Percentiles rank a stretch among this genome's conserved stretches.
phyloP scores from a whole-genome alignment of 2,797 vertebrate species.

The Micropoecilia bifurca region DNA sequence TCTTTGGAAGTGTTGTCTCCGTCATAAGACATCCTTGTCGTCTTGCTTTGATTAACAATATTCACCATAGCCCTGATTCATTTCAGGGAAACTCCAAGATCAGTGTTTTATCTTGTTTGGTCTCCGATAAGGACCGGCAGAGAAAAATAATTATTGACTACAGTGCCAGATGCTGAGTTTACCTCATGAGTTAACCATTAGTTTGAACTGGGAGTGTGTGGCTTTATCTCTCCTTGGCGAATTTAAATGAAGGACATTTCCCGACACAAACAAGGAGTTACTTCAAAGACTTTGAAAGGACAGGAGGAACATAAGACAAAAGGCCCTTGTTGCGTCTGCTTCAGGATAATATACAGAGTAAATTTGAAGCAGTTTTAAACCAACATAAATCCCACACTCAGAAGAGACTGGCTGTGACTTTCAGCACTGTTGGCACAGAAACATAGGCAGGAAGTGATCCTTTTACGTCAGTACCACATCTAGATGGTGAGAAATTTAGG shows the following conservation, averaged over 20 bases:
- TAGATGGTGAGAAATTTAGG: constrained; percentile 18
- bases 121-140: constrained; percentile 9
- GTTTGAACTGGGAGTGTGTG: constrained; percentile 4
- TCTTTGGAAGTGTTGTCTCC: not conserved
- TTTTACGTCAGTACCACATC: constrained; percentile 23
- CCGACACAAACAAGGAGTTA: constrained; percentile 6
- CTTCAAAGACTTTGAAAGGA: not conserved
- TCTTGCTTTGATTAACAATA: not conserved
- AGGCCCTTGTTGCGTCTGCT: constrained; percentile 24
- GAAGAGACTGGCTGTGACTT: not conserved
- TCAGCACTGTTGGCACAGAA: constrained; percentile 30
- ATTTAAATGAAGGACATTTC: constrained; percentile 1
- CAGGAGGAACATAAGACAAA: not conserved
- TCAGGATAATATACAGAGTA: constrained; percentile 46
- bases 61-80: constrained; percentile 5
- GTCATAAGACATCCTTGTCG: not conserved
- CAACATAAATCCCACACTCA: not conserved
- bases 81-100: constrained; percentile 15
- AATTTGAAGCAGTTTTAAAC: constrained; percentile 15
- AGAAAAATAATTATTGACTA: constrained; percentile 49
- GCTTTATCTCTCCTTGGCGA: constrained; percentile 17
- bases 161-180: constrained; percentile 23
- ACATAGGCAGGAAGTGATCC: constrained; percentile 55
- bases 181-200: constrained; percentile 32
- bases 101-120: constrained; percentile 19